Base-by-base conservation (phyloP, 1,140 invertebrate genomes). In the Phthorimaea operculella region DNA sequence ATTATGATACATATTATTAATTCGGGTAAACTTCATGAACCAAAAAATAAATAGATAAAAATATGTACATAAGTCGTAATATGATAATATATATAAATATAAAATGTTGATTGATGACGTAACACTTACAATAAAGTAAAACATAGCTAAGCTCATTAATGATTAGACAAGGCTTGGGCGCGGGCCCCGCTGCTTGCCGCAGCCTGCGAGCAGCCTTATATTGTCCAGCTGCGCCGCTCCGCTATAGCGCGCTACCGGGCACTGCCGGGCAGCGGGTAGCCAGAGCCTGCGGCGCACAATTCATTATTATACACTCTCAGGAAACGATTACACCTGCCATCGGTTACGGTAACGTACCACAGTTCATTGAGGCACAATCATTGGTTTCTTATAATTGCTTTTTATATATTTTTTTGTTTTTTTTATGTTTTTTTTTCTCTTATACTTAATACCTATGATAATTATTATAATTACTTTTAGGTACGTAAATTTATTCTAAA, bases 301-400 rank as follows among this genome's bases (percentile, higher is more conserved):
- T 76, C 75, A 73, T 78, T 71, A 72, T 52, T 66, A 67, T 52
- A 71, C 61, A 68, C 59, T 66, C 68, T 57, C 48, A 76, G 74
- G 70, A 72, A 76, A 79, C 72, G 70, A 76, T 76, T 71, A 65
- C 69, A 76, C 72, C 79, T 74, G 79, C 78, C 79, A 73, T 78
- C 74, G 68, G 69, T 76, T 78, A 79, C 74, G 82, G 82, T 85
- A 85, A 82, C 82, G 82, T 85, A 85, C 82, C 79, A 85, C 82
- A 85, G 77, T 83, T 85, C 73, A 85, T 85, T 85, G 82, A 85
- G 82, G 82, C 82, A 85, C 82, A 83, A 85, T 85, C 79, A 85
- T 85, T 85, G 82, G 82, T 85, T 83, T 79, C 68, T 83, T 83
- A 83, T 79, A 74, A 77, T 83, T 81, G 74, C 79, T 83, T 83